These are phyloP conservation scores for Xenopus laevis DNA, from an alignment of 2,113 vertebrate species.

Conservation along the genomic window DNA sequence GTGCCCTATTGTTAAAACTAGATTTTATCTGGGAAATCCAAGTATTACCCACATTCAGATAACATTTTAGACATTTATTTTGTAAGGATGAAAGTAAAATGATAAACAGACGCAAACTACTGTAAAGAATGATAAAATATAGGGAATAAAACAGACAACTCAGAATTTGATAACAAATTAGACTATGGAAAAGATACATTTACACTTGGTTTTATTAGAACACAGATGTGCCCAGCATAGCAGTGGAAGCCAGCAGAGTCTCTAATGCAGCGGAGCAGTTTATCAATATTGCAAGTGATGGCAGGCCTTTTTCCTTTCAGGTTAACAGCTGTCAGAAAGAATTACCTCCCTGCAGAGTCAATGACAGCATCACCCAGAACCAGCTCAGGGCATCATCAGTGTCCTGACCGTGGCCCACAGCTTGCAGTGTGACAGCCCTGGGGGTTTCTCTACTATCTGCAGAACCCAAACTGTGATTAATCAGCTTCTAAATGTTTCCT, in stretches of 20 bases:
- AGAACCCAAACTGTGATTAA: conserved; percentile 59
- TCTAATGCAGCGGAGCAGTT: conserved; percentile 44
- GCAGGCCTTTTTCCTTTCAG: conserved; percentile 64
- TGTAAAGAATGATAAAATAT: no score
- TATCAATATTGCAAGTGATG: conserved; percentile 73
- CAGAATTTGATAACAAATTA: no score
- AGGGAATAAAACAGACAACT: no score
- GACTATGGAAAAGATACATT: no score
- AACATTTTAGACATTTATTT: no score
- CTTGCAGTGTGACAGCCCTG: conserved; percentile 49
- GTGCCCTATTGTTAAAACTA: no score
- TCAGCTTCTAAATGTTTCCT: conserved; percentile 60
- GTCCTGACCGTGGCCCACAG: conserved; percentile 61
- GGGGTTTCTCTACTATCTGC: conserved; percentile 48
- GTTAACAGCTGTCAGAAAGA: conserved; percentile 75
- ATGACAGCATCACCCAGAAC: conserved; percentile 67
- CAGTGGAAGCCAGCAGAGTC: background rate
- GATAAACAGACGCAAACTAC: no score
- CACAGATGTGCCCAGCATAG: background rate
- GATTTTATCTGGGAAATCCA: no score
- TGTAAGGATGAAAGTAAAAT: no score
- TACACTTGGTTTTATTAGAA: no score
- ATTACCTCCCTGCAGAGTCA: conserved; percentile 64
- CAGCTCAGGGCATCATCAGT: conserved; percentile 66
- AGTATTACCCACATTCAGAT: no score